Base-by-base conservation (phyloP, 2,797 vertebrate species). In the Denticeps clupeoides region DNA sequence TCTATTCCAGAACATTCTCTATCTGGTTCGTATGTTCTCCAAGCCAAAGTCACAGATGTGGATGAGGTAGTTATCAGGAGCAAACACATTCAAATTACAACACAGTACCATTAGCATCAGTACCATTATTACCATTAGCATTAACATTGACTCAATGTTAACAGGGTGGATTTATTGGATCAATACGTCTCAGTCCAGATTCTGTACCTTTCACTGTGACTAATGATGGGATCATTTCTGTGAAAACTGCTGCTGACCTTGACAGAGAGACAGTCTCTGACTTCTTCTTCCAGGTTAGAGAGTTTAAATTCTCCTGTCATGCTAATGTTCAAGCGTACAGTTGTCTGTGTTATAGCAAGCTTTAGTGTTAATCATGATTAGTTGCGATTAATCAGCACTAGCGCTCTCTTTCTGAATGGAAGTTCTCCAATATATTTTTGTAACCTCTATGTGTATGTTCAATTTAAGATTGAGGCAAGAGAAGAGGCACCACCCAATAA, bases 111-210 rank as follows among this genome's bases (percentile, higher is more conserved):
- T n/a, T n/a, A n/a, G n/a, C n/a, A n/a, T n/a, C n/a, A n/a, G n/a
- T n/a, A n/a, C n/a, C n/a, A n/a, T n/a, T n/a, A n/a, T n/a, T n/a
- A n/a, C n/a, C n/a, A n/a, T 16, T 15, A 10, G 18, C 18, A 37
- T 33, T 4, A 4, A 44, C 27, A 4, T 3, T 23, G n/a, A 8
- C 38, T 12, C 59, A 1, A 21, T 10, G 47, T 47, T 8, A n/a
- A 31, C 47, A 87, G 86, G 85, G 79, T 50, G 83, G 84, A 5
- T 88, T 88, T 60, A 58, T 65, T 5, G 85, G 85, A 62, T 78
- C 18, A 0, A 21, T 86, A 21, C 24, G 1, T 15, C 67, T 88
- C 48, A 1, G 59, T 52, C 72, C 78, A 25, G 71, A 62, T 5
- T 68, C 79, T 3, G 54, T 43, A 40, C 73, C 81, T 5, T 88